Evolutionary conservation across 2,888 invertebrate species (phyloP), one percentile per base, ranked within the genome.

Genomic region (Dioctria linearis): DNA sequence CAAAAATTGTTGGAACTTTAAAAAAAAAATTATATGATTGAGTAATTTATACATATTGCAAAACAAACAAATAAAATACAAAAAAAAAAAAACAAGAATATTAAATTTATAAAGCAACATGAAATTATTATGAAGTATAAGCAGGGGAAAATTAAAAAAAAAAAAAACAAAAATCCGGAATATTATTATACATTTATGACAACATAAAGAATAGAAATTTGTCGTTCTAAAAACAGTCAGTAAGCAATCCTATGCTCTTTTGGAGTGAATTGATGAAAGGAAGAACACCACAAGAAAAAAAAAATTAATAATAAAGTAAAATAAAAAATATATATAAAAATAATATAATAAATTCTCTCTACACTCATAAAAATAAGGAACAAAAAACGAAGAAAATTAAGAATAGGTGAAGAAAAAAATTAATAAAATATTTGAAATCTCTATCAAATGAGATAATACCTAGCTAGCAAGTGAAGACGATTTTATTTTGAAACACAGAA

Each of bases 1-100:
- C 75, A 46, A 13, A n/a, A 75, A 61, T 71, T 71, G 71, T 71
- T 71, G 71, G 57, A 49, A 39, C 9, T 57, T 54, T 71, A 71
- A 39, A 39, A 37, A 63, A 63, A 63, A 69, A 69, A 51, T 37
- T 25, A 54, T 39, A 71, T 71, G 71, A 71, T 54, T 71, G 71
- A 57, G 43, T 61, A 75, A 75, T 25, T 75, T 75, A 59, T 75
- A 61, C 59, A n/a, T 40, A 75, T 39, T 65, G 46, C 25, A 42
- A n/a, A n/a, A n/a, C n/a, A n/a, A n/a, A 57, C n/a, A n/a, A 39
- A 59, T 9, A 6, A 25, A 61, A 42, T 54, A 79, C 3, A 46
- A 40, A 69, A 39, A 49, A 37, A 59, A 51, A 61, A 54, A 57
- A 65, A 1, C 11, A 11, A 11, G 3, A 11, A 54, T 11, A 54